Evolutionary conservation across 2,113 vertebrate species (phyloP), one percentile per base, ranked within the genome.

Genomic region (Globicephala melas): DNA sequence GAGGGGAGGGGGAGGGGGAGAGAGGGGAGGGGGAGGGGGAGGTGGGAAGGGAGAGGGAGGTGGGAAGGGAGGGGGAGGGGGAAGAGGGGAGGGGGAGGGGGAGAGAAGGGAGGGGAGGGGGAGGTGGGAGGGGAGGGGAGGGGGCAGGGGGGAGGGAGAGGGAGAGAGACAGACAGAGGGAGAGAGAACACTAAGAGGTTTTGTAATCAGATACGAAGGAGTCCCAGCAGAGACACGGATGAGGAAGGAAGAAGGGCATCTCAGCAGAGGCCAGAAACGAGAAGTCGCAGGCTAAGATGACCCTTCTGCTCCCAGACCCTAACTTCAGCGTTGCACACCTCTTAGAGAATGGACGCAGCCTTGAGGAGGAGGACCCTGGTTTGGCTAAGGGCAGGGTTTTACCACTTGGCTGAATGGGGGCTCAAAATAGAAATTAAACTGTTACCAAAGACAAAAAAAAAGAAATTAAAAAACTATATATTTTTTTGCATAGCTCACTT

Each of bases 101-200:
- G n/a, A n/a, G n/a, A n/a, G n/a, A 3, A 7, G 21, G 0, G 1
- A 7, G 3, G 33, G 7, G 8, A 0, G 7, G 25, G 1, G 6
- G 8, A 2, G 28, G 15, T 4, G 38, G 13, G 53, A 20, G 18
- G 58, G 70, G 55, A 14, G 8, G 25, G 0, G 6, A 6, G 17
- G 67, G 11, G 28, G 53, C 28, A 20, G 41, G 70, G 38, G 38
- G 38, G 38, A 47, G 55, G 31, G 13, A 55, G 53, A 0, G 11
- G 3, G 17, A 90, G 11, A 23, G 14, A 44, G 65, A 53, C 1
- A 47, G 44, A 47, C 44, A 10, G 44, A 90, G 5, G 36, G 14
- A 44, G 65, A 53, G 20, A 17, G 53, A 28, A 14, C 33, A 13
- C 67, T 28, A 73, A 36, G 38, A 31, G 23, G 15, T 47, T 36